These are phyloP conservation scores for Meleagris gallopavo DNA, from an alignment of 2,113 vertebrate species.

Conservation along the genomic window DNA sequence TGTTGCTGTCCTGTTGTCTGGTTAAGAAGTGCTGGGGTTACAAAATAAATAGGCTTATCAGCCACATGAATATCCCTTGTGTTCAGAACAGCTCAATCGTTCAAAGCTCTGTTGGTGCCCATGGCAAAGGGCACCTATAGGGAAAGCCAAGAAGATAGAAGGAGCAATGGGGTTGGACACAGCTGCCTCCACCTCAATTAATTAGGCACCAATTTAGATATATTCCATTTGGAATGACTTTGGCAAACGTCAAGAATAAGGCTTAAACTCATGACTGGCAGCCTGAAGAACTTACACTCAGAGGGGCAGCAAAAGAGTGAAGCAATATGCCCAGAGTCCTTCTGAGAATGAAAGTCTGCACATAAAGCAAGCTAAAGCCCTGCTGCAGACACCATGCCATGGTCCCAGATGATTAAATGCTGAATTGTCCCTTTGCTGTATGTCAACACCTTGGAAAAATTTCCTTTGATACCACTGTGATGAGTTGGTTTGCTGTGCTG, in stretches of 20 bases:
- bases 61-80: background rate
- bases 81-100: background rate
- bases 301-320: background rate
- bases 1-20: rapidly evolving
- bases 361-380: background rate
- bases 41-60: background rate
- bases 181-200: background rate
- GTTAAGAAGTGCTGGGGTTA: background rate
- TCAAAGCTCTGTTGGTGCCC: background rate
- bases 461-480: background rate
- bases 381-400: too few species aligned
- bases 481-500: background rate
- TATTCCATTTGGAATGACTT: background rate
- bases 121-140: background rate
- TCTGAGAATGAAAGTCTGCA: rapidly evolving
- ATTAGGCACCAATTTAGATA: background rate
- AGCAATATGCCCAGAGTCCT: rapidly evolving
- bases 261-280: background rate
- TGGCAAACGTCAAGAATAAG: background rate
- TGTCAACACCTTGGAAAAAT: background rate
- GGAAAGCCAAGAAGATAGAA: background rate
- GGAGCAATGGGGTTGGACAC: background rate
- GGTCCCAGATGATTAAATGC: background rate
- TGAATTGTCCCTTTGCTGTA: background rate
- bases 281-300: background rate